Evolutionary conservation across 2,797 vertebrate species (phyloP).

Genomic region (Bufotes viridis): DNA sequence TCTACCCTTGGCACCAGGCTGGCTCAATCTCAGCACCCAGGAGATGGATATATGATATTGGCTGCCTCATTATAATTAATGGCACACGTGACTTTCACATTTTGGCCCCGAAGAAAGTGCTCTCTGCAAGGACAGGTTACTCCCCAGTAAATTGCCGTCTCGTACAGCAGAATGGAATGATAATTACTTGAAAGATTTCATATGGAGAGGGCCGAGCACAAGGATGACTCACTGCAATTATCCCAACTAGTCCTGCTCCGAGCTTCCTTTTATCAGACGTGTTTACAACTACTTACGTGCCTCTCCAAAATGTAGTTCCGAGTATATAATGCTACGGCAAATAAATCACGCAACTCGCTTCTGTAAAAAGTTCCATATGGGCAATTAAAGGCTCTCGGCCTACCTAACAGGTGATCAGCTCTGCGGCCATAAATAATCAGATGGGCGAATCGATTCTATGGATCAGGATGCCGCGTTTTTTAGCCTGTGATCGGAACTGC

Average conservation of each 20-base stretch:
- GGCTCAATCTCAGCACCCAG: not conserved
- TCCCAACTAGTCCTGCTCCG: conserved; percentile 17
- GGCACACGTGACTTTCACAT: conserved; percentile 47
- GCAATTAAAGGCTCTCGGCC: not conserved
- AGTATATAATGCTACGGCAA: not conserved
- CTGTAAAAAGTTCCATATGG: not conserved
- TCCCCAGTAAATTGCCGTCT: conserved; percentile 37
- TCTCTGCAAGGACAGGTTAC: conserved; percentile 34
- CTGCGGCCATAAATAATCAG: not conserved
- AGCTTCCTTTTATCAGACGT: conserved; percentile 18
- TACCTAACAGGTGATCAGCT: not conserved
- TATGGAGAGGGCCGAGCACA: conserved; percentile 24
- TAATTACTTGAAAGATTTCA: conserved; percentile 49
- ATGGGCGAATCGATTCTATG: no score
- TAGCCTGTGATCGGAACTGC: no score
- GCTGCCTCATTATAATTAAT: not conserved
- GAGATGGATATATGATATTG: not conserved
- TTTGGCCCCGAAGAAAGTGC: conserved; percentile 20
- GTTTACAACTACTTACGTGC: conserved; percentile 34
- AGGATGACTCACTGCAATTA: conserved; percentile 48
- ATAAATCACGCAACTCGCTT: not conserved
- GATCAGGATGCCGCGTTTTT: no score
- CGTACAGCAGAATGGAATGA: conserved; percentile 50
- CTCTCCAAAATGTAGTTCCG: not conserved
- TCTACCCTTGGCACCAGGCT: not conserved